Evolutionary conservation across 1,140 invertebrate species (phyloP), one percentile per base, ranked within the genome.

Genomic region (Orchestia grillus): DNA sequence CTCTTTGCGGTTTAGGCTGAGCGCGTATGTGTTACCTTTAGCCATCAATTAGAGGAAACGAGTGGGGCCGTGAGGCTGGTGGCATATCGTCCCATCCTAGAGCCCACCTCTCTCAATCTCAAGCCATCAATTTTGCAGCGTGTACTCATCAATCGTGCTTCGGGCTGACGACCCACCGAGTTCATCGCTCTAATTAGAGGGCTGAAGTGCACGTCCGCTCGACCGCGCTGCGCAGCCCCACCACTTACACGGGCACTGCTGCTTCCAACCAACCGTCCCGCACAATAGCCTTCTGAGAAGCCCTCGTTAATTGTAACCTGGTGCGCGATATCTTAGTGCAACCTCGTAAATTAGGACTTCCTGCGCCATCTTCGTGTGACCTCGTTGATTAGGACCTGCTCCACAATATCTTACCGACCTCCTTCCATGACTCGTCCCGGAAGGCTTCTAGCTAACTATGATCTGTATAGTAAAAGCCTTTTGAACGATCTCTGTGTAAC

Each of bases 171-270:
- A 94, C 92, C 92, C 43, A 45, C 36, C 44, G 16, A 94, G 92
- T 94, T 94, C 92, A 94, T 94, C 47, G 92, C 44, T 94, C 92
- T 94, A 94, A 94, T 94, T 94, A 94, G 92, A 94, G 92, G 44
- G 8, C 92, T 44, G 8, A 44, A 94, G 92, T n/a, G 44, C 41
- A 47, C 44, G 92, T 44, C 47, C 36, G 62, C 62, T 77, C 62
- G 62, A 36, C 15, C 62, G 62, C 62, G 62, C 62, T 77, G 28
- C 28, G 28, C 62, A 77, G 62, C 62, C 62, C 62, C 62, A 28
- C 62, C 62, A 77, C 62, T 77, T 77, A 77, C 11, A 36, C 15
- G 11, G 28, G 62, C 62, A 77, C 15, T 77, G 62, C 11, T 77
- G 62, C 36, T 36, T 8, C 62, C 62, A 77, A 28, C 62, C 62